Evolutionary conservation across 2,888 invertebrate genomes (phyloP).

Genomic region (Mechanitis mazaeus): DNA sequence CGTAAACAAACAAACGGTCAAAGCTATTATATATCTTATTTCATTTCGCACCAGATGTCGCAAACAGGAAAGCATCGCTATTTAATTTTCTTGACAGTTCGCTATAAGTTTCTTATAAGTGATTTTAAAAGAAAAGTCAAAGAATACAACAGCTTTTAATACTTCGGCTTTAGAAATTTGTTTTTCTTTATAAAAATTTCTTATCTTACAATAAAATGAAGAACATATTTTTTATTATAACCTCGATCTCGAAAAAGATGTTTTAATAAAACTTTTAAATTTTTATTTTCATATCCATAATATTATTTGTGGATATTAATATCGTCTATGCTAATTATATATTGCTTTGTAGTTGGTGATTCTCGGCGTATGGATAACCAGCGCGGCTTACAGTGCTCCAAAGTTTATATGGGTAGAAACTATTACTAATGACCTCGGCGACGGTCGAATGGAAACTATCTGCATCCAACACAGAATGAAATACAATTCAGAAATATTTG

Average conservation of each 20-base stretch:
- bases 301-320: too few relatives aligned
- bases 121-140: slow-evolving; percentile 7
- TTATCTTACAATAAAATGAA: neutral
- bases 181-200: neutral
- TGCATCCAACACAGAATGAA: slow-evolving; percentile 85
- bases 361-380: slow-evolving; percentile 86
- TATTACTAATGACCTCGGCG: slow-evolving; percentile 77
- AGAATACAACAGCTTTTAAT: neutral
- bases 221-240: neutral
- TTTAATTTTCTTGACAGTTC: slow-evolving; percentile 14
- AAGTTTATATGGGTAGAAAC: slow-evolving; percentile 90
- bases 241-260: too few relatives aligned
- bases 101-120: slow-evolving; percentile 11
- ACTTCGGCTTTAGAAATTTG: neutral
- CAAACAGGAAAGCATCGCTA: slow-evolving; percentile 11
- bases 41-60: slow-evolving; percentile 18
- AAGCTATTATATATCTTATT: neutral
- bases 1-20: neutral
- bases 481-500: slow-evolving; percentile 86
- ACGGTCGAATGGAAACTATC: slow-evolving; percentile 72
- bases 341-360: slow-evolving; percentile 80
- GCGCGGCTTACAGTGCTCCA: slow-evolving; percentile 88
- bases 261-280: too few relatives aligned
- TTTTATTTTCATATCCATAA: too few relatives aligned
- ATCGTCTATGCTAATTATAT: neutral